Evolutionary conservation across 2,888 invertebrate species (phyloP).

Genomic region (Automeris io): DNA sequence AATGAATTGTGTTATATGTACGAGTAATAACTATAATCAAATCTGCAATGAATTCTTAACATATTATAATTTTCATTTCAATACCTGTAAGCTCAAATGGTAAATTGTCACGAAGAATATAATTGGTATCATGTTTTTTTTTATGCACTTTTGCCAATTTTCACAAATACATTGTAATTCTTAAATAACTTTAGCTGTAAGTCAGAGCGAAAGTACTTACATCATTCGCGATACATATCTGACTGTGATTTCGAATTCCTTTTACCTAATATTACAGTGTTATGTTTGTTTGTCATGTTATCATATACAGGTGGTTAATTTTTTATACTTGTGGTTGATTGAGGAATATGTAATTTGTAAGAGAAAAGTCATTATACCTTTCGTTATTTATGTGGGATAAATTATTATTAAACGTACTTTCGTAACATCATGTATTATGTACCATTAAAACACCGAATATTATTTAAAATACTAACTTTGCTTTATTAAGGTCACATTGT

Average conservation of each 20-base stretch:
- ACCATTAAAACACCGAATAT: no score
- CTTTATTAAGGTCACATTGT: no score
- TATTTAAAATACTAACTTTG: no score
- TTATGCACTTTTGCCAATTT: no score
- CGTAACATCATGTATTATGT: no score
- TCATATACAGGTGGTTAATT: not conserved
- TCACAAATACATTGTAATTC: not conserved
- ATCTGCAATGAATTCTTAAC: not conserved
- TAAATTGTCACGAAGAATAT: constrained; percentile 3
- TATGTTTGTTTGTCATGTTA: constrained; percentile 9
- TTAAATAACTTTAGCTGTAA: not conserved
- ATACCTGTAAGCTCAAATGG: constrained; percentile 14
- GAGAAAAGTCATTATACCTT: no score
- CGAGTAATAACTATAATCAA: no score
- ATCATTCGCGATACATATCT: constrained; percentile 3
- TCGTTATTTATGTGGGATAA: no score
- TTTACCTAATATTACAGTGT: constrained; percentile 15
- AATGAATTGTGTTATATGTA: not conserved
- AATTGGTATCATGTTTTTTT: not conserved
- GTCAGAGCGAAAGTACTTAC: constrained; percentile 1
- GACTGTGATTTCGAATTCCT: constrained; percentile 17
- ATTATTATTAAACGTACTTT: no score
- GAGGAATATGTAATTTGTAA: no score
- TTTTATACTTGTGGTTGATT: no score
- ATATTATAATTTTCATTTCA: not conserved